Percentiles rank a stretch among this genome's conserved stretches.
phyloP scores from a whole-genome alignment of 2,888 invertebrate species.

The Rhingia rostrata region DNA sequence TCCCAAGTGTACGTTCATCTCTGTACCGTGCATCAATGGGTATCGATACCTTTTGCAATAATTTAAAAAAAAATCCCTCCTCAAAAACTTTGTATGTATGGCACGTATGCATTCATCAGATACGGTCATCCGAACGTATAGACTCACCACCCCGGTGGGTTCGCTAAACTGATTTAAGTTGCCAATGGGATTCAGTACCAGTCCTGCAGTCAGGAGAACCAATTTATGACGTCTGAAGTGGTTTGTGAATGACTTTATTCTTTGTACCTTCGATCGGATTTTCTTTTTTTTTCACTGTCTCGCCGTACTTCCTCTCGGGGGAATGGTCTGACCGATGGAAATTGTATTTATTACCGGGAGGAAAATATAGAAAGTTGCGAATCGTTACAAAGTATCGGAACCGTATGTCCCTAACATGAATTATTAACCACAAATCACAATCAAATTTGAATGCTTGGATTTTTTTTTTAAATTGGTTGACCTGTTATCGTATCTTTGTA shows the following conservation, averaged over 20 bases:
- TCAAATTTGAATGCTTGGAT: not conserved
- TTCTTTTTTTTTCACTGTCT: not conserved
- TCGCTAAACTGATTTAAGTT: slow-evolving; percentile 53
- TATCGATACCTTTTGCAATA: slow-evolving; percentile 54
- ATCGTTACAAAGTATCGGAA: slow-evolving; percentile 29
- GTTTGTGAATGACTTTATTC: slow-evolving; percentile 34
- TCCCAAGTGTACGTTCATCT: not conserved
- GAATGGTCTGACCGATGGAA: slow-evolving; percentile 8
- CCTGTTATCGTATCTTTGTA: slow-evolving; percentile 21
- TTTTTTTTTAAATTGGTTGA: slow-evolving; percentile 13
- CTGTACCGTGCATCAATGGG: slow-evolving; percentile 11
- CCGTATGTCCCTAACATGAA: slow-evolving; percentile 34
- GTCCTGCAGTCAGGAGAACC: slow-evolving; percentile 4
- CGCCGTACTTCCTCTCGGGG: not conserved
- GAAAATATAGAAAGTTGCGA: slow-evolving; percentile 50
- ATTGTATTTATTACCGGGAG: slow-evolving; percentile 35
- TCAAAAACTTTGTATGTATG: slow-evolving; percentile 39
- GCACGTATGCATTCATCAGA: slow-evolving; percentile 62
- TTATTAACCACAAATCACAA: slow-evolving; percentile 35
- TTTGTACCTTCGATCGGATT: slow-evolving; percentile 1
- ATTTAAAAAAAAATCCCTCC: slow-evolving; percentile 17
- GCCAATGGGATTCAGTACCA: slow-evolving; percentile 8
- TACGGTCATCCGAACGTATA: slow-evolving; percentile 39
- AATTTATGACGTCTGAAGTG: slow-evolving; percentile 58
- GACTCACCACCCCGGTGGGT: slow-evolving; percentile 12